phyloP scores from a whole-genome alignment of 2,113 vertebrate genomes.

The Sinocyclocheilus anshuiensis region DNA sequence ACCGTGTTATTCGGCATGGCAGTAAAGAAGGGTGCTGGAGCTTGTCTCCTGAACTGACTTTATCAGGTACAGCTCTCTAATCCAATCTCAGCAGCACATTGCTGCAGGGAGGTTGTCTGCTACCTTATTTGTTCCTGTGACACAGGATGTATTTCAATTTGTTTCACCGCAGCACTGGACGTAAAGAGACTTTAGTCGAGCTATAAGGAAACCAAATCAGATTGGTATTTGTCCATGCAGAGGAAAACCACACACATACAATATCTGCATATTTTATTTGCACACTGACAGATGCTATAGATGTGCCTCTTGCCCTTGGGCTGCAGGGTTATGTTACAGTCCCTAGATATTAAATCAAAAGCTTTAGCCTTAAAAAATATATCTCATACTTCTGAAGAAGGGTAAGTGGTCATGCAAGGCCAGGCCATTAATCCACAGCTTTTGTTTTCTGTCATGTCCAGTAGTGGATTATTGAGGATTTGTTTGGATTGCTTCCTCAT shows the following conservation, averaged over 20 bases:
- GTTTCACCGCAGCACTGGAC: constrained; percentile 21
- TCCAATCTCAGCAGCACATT: constrained; percentile 39
- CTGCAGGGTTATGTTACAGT: not conserved
- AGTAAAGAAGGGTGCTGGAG: constrained; percentile 10
- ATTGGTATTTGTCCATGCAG: not conserved
- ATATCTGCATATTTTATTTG: not conserved
- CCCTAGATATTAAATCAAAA: not conserved
- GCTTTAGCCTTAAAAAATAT: constrained; percentile 8
- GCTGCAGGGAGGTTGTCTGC: constrained; percentile 28
- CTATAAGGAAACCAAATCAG: not conserved
- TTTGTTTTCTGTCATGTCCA: not conserved
- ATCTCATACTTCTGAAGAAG: not conserved
- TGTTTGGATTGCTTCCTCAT: not conserved
- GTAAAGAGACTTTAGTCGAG: not conserved
- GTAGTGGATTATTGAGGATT: constrained; percentile 21
- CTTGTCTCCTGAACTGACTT: not conserved
- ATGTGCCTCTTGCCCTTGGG: not conserved
- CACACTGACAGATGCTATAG: not conserved
- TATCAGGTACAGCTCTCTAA: constrained; percentile 37
- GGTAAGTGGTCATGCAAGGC: not conserved
- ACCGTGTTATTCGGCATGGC: constrained; percentile 37
- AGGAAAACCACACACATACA: not conserved
- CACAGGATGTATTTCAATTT: constrained; percentile 23
- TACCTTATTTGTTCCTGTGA: constrained; percentile 31
- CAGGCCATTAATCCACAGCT: not conserved